Percentiles rank a stretch among this genome's conserved stretches.
Evolutionary conservation across 2,113 vertebrate species (phyloP).

Genomic region (Rhabdornis inornatus): DNA sequence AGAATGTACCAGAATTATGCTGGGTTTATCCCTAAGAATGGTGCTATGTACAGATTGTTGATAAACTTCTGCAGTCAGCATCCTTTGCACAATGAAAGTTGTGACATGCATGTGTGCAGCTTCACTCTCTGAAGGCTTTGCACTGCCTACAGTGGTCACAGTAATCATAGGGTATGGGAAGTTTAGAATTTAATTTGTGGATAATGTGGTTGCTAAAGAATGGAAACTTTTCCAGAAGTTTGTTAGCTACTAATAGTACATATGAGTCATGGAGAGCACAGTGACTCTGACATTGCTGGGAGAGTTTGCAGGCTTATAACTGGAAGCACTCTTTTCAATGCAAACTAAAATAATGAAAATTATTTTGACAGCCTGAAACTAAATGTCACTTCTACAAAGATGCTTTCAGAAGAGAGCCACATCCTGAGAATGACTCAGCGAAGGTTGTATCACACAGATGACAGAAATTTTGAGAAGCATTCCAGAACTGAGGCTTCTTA

Average conservation of each 20-base stretch:
- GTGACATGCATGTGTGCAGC: rapidly evolving
- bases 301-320: background rate
- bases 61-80: background rate
- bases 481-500: background rate
- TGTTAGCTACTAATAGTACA: background rate
- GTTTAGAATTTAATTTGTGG: background rate
- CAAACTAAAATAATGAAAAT: background rate
- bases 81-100: rapidly evolving
- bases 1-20: background rate
- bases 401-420: background rate
- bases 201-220: background rate
- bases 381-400: conserved; percentile 15
- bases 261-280: background rate
- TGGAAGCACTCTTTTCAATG: background rate
- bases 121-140: background rate
- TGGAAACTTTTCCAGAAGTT: background rate
- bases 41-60: background rate
- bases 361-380: background rate
- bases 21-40: background rate
- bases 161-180: background rate
- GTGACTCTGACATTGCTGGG: background rate
- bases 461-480: background rate
- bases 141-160: background rate
- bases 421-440: background rate
- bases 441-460: background rate